phyloP scores from a whole-genome alignment of 23 tunicate genomes.

The Halocynthia roretzi region DNA sequence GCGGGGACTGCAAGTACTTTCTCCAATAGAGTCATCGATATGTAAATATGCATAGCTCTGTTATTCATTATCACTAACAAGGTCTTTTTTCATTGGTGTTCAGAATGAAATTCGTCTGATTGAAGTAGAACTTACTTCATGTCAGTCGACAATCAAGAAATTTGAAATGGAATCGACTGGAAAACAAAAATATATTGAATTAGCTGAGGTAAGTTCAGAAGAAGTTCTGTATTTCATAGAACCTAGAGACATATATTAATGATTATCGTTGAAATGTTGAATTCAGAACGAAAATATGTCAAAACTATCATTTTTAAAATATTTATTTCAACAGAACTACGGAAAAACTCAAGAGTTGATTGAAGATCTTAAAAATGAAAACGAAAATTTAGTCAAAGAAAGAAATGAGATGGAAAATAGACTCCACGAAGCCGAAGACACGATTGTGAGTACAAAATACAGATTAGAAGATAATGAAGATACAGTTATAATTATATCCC shows the following conservation, averaged over 20 bases:
- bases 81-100: neutral
- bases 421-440: conserved; percentile 15
- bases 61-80: neutral
- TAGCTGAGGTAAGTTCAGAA: no score
- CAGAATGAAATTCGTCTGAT: conserved; percentile 18
- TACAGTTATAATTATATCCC: neutral
- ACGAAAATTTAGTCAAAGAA: neutral
- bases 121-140: neutral
- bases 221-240: no score
- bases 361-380: conserved; percentile 7
- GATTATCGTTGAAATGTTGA: no score
- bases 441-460: neutral
- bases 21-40: no score
- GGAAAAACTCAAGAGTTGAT: neutral
- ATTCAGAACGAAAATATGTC: no score
- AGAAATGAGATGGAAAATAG: neutral
- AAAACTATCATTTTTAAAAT: no score
- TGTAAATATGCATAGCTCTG: neutral
- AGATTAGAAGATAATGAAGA: no score
- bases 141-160: neutral
- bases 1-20: no score
- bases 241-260: no score
- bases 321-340: conserved; percentile 6
- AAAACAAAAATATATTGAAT: neutral
- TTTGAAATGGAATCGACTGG: neutral